A percentile compares a stretch with the other conserved stretches of the same genome.
Evolutionary conservation across 2,888 invertebrate species (phyloP).

Genomic region (Antheraea assamensis): DNA sequence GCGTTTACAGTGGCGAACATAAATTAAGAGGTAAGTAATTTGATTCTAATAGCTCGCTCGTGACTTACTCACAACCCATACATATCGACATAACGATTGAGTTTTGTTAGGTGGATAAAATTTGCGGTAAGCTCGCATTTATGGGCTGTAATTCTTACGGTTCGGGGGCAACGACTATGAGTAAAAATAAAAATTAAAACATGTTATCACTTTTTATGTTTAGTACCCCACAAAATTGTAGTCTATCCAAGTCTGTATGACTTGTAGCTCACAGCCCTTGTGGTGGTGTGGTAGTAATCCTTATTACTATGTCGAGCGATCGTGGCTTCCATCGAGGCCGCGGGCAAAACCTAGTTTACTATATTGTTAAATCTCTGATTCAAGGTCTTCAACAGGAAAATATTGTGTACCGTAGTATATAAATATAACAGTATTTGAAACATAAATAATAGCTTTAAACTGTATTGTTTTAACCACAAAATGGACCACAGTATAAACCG

Average conservation of each 20-base stretch:
- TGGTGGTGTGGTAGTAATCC: too few species aligned
- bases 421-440: background rate
- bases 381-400: slow-evolving; percentile 2
- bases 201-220: too few species aligned
- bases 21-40: slow-evolving; percentile 9
- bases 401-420: background rate
- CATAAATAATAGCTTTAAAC: background rate
- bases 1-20: slow-evolving; percentile 6
- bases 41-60: slow-evolving; percentile 8
- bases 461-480: background rate
- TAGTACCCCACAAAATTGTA: too few species aligned
- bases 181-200: too few species aligned
- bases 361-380: background rate
- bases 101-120: background rate
- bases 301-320: too few species aligned
- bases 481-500: background rate
- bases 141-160: background rate
- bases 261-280: too few species aligned
- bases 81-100: background rate
- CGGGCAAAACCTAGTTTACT: too few species aligned
- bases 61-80: background rate
- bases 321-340: too few species aligned
- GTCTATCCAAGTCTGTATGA: too few species aligned
- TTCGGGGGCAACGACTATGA: background rate
- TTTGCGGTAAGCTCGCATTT: background rate